Evolutionary conservation across 2,888 invertebrate species (phyloP).

Genomic region (Megaustenia siamemsis): DNA sequence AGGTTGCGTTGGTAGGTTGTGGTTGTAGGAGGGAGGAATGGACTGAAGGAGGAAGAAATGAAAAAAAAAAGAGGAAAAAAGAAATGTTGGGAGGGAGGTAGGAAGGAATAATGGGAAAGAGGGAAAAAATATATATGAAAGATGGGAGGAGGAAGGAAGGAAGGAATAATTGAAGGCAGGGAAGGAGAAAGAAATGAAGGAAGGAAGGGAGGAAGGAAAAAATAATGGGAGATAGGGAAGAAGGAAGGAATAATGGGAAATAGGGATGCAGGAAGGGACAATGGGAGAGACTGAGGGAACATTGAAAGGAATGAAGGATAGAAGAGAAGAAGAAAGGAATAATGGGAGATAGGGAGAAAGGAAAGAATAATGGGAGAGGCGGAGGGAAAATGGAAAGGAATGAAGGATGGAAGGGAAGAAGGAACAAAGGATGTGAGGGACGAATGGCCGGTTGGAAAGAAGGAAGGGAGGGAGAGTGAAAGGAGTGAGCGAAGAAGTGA

Average conservation of each 20-base stretch:
- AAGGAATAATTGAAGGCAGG: neutral
- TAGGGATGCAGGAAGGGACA: neutral
- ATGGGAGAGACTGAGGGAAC: neutral
- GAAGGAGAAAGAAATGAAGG: conserved; percentile 16
- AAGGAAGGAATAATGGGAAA: neutral
- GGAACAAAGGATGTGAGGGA: neutral
- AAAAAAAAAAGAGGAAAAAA: conserved; percentile 24
- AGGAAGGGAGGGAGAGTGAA: neutral
- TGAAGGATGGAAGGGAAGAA: neutral
- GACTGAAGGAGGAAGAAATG: conserved; percentile 20
- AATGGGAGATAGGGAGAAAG: neutral
- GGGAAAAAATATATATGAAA: neutral
- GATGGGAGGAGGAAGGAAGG: conserved; percentile 4
- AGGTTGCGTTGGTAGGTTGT: too few species aligned
- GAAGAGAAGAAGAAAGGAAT: neutral
- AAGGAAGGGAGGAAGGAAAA: neutral
- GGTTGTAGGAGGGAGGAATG: neutral
- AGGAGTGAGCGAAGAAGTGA: neutral
- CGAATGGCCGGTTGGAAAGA: neutral
- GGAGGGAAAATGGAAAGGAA: neutral
- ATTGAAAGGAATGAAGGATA: neutral
- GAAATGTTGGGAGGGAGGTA: neutral
- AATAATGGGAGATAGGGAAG: neutral
- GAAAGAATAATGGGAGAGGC: neutral
- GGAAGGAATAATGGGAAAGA: neutral